Conservation (phyloP, 2,797 vertebrate species). For the Peromyscus aztecus region DNA sequence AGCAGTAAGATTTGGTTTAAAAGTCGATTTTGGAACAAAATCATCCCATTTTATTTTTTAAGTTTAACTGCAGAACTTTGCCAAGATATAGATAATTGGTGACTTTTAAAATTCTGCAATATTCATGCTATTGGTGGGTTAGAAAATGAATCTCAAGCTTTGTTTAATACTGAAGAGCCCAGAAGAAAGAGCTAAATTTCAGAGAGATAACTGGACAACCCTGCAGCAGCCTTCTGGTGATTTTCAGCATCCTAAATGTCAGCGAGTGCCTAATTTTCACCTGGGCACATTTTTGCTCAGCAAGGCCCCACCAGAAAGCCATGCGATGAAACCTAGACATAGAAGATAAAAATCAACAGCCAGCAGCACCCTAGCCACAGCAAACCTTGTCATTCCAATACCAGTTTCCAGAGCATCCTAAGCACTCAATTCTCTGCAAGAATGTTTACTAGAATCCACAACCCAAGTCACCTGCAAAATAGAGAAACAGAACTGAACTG, state of each 20-base stretch:
- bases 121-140: constrained; percentile 16
- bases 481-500: neutral
- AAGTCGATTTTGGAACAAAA: constrained; percentile 39
- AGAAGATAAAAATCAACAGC: constrained; percentile 38
- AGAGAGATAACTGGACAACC: constrained; percentile 2
- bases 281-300: neutral
- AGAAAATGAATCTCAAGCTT: constrained; percentile 53
- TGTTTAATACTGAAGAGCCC: neutral
- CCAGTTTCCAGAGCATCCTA: neutral
- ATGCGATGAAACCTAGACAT: neutral
- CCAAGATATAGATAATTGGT: constrained; percentile 5
- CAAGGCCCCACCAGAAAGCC: constrained; percentile 22
- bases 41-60: neutral
- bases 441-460: constrained; percentile 40
- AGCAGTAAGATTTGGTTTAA: constrained; percentile 56
- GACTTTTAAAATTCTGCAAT: constrained; percentile 20
- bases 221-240: neutral
- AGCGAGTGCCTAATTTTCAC: constrained; percentile 17
- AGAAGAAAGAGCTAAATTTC: constrained; percentile 35
- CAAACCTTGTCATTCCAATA: neutral
- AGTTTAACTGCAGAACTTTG: constrained; percentile 15
- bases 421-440: constrained; percentile 29
- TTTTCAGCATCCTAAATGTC: constrained; percentile 31
- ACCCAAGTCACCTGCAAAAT: constrained; percentile 42
- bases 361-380: constrained; percentile 9